Base-by-base conservation (phyloP, 2,113 vertebrate species). In the Prunella fulvescens region DNA sequence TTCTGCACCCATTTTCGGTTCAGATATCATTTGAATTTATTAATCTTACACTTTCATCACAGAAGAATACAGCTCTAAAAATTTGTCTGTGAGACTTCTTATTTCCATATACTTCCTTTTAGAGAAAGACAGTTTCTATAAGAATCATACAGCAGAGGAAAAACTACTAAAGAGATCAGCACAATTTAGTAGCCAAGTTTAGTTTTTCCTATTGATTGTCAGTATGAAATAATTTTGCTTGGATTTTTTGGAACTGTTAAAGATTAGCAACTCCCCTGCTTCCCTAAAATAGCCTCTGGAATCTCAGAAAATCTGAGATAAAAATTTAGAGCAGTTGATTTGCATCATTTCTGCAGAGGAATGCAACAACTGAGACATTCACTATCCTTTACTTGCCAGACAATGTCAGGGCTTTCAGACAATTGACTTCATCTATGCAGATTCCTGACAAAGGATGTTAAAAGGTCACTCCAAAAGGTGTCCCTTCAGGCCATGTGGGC, bases 391-490 rank as follows among this genome's bases (percentile, higher is more conserved):
- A 50, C 79, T 66, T 77, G 44, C 57, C 62, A 53, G 79, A 50
- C 37, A 37, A 37, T 37, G 37, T 37, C 37, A 37, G 37, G 37
- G 50, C 60, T 70, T 40, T 81, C 20, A 81, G 65, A 78, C 77
- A 96, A 93, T 90, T 81, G 53, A 44, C 76, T 92, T 88, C 67
- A 77, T 39, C 87, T 94, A 35, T 76, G 78, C 64, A 86, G 72
- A 87, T 93, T 72, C 77, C 42, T 96, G 93, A 95, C 93, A 96
- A 94, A 72, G 48, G 40, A 94, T 88, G 51, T 40, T 35, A 53
- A 97, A 97, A 97, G 84, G 88, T 97, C 95, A 96, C 54, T 69
- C 72, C 35, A 94, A 95, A 94, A 80, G 29, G 44, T 83, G 76
- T 73, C 88, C 86, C 91, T 97, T 81, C 14, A 12, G 95, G 90